Conservation (phyloP, 2,113 vertebrate species). For the Romanogobio albipinnatus region DNA sequence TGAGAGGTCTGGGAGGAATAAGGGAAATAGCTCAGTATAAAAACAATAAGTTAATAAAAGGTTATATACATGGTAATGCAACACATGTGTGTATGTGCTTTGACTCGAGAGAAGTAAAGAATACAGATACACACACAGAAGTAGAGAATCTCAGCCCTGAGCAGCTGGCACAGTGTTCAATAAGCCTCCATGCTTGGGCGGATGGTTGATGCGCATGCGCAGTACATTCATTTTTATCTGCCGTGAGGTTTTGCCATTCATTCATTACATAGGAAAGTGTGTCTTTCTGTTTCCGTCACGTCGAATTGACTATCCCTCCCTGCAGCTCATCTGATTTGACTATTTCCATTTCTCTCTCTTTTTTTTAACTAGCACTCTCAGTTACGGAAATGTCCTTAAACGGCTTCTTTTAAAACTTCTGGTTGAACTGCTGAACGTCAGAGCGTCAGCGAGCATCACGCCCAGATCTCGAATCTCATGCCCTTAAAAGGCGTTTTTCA, state of each 20-base stretch:
- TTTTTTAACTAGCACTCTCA: neutral
- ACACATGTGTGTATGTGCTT: slow-evolving; percentile 7
- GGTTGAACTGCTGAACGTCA: slow-evolving; percentile 24
- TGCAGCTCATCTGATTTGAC: neutral
- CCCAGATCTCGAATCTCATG: slow-evolving; percentile 70
- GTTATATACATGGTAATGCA: neutral
- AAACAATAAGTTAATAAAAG: neutral
- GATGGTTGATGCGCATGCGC: slow-evolving; percentile 23
- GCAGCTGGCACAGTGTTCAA: neutral
- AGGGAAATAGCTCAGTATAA: neutral
- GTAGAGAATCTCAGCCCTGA: neutral
- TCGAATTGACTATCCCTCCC: neutral
- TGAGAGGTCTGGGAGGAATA: neutral
- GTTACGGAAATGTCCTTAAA: slow-evolving; percentile 2
- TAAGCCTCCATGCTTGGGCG: slow-evolving; percentile 5
- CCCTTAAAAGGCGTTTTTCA: slow-evolving; percentile 79
- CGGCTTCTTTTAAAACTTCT: slow-evolving; percentile 14
- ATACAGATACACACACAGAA: neutral
- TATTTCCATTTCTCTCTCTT: neutral
- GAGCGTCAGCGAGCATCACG: slow-evolving; percentile 61
- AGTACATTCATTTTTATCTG: neutral
- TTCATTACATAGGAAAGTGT: neutral
- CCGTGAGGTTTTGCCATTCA: neutral
- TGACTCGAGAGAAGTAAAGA: slow-evolving; percentile 1
- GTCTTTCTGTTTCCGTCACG: neutral